Base-by-base conservation (phyloP, 1,140 invertebrate genomes). In the Penaeus vannamei region DNA sequence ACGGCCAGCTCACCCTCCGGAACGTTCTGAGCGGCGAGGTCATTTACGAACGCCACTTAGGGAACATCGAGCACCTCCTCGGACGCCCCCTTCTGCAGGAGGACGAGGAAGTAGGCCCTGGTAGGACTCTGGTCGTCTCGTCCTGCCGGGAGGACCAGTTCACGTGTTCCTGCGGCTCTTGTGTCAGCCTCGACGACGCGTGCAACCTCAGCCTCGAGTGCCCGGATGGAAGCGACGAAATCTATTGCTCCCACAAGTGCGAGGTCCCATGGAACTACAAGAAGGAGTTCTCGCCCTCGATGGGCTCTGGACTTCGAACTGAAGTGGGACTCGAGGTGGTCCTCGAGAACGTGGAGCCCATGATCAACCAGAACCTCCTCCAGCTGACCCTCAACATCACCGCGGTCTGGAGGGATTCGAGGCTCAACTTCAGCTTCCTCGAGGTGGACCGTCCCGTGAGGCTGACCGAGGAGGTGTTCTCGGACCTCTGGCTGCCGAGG, bases 251-350 rank as follows among this genome's bases (percentile, higher is more conserved):
- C 14, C 59, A 86, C 53, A 77, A n/a, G 23, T 23, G n/a, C 17
- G n/a, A 29, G 29, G 32, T 86, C 29, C 85, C 85, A 42, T 0
- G 23, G 7, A 29, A n/a, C 19, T 86, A 86, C 69, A 86, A n/a
- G n/a, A 86, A 86, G 22, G 42, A 5, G n/a, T 80, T 86, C 20
- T 86, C 85, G 19, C 85, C 85, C 17, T n/a, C 85, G 79, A 69
- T 80, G 42, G 85, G 85, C n/a, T 77, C 46, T 14, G 0, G 22
- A 2, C 20, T 10, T 2, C 2, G 61, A 23, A 29, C 85, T 1
- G 5, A 12, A 36, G 85, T 86, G n/a, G 62, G 46, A n/a, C 85
- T 86, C 72, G 59, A 62, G 29, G 59, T 86, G 0, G 80, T 36
- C 23, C 85, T 86, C 22, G 85, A 86, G 32, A 72, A 80, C 20